Evolutionary conservation across 2,113 vertebrate species (phyloP).

Genomic region (Cacatua alba): DNA sequence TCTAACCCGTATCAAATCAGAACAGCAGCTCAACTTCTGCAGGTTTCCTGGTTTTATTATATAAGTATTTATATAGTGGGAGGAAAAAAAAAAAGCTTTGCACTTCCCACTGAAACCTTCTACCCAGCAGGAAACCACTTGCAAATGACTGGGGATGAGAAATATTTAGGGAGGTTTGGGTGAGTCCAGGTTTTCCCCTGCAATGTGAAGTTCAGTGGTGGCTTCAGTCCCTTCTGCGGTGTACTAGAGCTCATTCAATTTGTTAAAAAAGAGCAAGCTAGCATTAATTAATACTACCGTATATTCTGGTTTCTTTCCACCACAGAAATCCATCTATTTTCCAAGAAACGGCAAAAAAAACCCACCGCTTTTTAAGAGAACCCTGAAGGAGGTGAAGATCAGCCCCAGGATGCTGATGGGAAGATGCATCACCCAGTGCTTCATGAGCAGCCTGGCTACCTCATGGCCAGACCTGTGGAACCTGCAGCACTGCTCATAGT

Average conservation of each 20-base stretch:
- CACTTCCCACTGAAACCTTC: background rate
- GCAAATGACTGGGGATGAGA: background rate
- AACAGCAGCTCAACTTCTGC: slow-evolving; percentile 1
- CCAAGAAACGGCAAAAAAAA: no score
- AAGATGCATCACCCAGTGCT: background rate
- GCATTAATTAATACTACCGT: background rate
- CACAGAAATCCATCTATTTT: background rate
- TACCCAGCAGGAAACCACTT: background rate
- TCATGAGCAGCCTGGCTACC: background rate
- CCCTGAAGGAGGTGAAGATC: background rate
- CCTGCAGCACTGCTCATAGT: background rate
- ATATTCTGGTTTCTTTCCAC: background rate
- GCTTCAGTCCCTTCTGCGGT: background rate
- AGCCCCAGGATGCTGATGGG: background rate
- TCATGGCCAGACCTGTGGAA: background rate
- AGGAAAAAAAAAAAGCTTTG: background rate
- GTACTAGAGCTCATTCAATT: background rate
- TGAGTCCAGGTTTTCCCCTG: background rate
- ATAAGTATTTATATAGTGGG: slow-evolving; percentile 7
- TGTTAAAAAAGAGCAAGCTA: background rate
- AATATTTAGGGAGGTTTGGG: background rate
- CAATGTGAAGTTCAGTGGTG: background rate
- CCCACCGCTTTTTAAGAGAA: background rate
- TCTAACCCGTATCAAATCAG: slow-evolving; percentile 2
- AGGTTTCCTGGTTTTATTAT: background rate